Conservation (phyloP, 2,888 invertebrate species). For the Drosophila mulleri region DNA sequence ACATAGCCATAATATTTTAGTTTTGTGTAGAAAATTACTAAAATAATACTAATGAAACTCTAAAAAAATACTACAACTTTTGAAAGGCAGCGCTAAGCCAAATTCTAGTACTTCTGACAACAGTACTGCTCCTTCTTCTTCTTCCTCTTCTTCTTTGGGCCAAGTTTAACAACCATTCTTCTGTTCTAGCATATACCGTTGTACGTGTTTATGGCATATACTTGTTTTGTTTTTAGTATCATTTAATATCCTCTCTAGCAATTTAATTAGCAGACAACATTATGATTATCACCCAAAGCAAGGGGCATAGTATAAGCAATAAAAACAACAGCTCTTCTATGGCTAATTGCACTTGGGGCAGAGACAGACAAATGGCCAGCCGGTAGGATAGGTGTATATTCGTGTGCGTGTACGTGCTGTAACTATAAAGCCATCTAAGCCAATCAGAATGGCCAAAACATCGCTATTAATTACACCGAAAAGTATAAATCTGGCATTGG, state of each 20-base stretch:
- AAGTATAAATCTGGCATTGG: constrained; percentile 61
- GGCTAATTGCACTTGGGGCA: constrained; percentile 42
- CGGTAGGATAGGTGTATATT: not conserved
- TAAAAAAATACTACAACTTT: not conserved
- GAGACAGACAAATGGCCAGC: constrained; percentile 17
- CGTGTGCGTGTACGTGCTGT: constrained; percentile 21
- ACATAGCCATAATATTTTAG: no score
- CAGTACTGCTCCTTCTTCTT: not conserved
- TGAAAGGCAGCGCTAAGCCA: not conserved
- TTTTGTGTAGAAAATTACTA: not conserved
- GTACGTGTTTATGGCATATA: not conserved
- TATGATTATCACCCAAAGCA: constrained; percentile 57
- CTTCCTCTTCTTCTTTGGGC: no score
- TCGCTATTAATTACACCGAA: constrained; percentile 64
- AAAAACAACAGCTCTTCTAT: constrained; percentile 23
- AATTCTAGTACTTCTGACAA: not conserved
- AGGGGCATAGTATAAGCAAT: constrained; percentile 23
- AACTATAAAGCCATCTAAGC: constrained; percentile 51
- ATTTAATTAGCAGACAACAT: constrained; percentile 65
- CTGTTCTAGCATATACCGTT: constrained; percentile 6
- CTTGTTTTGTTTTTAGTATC: constrained; percentile 33
- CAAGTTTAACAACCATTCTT: not conserved
- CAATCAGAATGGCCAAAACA: constrained; percentile 54
- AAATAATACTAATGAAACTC: not conserved
- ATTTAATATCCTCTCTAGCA: constrained; percentile 44